Conservation (phyloP, 1,140 invertebrate genomes). For the Drosophila bocki region DNA sequence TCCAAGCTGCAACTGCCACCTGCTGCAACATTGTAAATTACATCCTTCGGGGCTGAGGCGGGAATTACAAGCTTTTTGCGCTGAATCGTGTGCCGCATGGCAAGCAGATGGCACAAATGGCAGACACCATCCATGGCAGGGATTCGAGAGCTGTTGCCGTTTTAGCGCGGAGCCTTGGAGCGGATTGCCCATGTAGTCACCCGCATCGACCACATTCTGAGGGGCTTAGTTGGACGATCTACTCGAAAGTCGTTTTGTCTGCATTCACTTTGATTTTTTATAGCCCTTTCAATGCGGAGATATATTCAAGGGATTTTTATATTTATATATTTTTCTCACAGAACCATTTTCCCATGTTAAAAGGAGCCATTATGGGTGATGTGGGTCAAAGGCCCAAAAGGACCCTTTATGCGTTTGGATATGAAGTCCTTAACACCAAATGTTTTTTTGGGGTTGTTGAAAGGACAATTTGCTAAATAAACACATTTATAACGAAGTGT, state of each 20-base stretch:
- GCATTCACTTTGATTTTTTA: conserved; percentile 41
- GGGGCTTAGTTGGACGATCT: conserved; percentile 8
- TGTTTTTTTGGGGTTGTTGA: not conserved
- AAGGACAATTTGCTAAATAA: not conserved
- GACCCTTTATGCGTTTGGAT: not conserved
- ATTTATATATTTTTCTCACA: conserved; percentile 11
- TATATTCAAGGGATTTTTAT: conserved; percentile 6
- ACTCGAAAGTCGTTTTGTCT: conserved; percentile 11
- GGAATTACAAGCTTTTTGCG: conserved; percentile 65
- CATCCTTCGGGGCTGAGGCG: conserved; percentile 47
- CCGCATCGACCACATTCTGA: conserved; percentile 16
- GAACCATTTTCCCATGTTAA: not conserved
- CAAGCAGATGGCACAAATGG: conserved; percentile 31
- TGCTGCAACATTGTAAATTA: conserved; percentile 81
- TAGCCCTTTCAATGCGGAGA: conserved; percentile 11
- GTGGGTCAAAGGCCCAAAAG: not conserved
- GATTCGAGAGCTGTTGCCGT: conserved; percentile 17
- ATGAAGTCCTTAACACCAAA: not conserved
- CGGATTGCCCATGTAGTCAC: conserved; percentile 25
- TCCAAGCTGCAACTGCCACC: conserved; percentile 49
- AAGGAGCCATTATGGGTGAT: not conserved
- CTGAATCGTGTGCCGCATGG: conserved; percentile 49
- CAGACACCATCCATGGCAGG: conserved; percentile 12
- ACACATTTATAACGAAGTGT: not conserved
- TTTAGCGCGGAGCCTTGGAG: conserved; percentile 33